Conservation (phyloP, 1,140 invertebrate species). For the Piezodorus guildinii region DNA sequence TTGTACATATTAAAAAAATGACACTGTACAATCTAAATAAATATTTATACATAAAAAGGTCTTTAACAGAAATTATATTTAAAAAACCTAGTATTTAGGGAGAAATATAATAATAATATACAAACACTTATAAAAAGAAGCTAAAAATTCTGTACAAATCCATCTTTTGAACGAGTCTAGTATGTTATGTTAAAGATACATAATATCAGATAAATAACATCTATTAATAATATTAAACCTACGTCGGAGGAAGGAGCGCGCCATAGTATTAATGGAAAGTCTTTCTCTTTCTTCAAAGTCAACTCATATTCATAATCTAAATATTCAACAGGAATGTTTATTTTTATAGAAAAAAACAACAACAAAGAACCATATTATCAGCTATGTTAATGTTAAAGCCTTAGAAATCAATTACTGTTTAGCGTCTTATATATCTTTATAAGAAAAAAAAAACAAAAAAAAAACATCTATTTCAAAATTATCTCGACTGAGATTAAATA, state of each 20-base stretch:
- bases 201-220: not conserved
- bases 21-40: conserved; percentile 16
- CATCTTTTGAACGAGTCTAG: not conserved
- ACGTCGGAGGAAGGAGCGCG: too few relatives aligned
- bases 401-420: not conserved
- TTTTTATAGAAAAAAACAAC: not conserved
- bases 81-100: not conserved
- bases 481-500: not conserved
- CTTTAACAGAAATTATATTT: conserved; percentile 11
- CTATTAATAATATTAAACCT: not conserved
- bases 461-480: not conserved
- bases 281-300: not conserved
- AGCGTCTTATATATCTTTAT: not conserved
- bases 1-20: conserved; percentile 16
- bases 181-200: not conserved
- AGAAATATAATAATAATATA: not conserved
- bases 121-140: not conserved
- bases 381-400: not conserved
- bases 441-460: too few relatives aligned
- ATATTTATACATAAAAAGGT: conserved; percentile 15
- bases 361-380: not conserved
- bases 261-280: too few relatives aligned
- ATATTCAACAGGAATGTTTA: conserved; percentile 5
- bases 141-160: conserved; percentile 5
- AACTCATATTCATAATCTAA: not conserved